These are phyloP conservation scores for Umimayanthus chanpuru DNA, from an alignment of 92 coral and sea anemone species.

Conservation along the genomic window DNA sequence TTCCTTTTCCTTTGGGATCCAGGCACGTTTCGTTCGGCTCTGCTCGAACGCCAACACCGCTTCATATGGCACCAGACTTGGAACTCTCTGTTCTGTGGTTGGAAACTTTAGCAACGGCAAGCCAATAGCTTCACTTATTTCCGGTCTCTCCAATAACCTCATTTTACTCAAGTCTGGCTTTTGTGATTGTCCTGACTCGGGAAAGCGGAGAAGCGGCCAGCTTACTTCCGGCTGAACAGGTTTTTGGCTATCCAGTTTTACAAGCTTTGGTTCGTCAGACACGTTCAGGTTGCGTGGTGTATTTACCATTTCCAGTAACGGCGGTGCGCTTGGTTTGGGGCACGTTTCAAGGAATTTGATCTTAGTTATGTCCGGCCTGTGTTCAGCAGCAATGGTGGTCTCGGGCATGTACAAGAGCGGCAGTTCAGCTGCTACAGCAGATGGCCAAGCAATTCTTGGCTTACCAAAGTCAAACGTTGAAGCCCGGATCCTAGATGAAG, in stretches of 20 bases:
- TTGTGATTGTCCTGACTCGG: slow-evolving; percentile 45
- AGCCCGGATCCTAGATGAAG: not conserved
- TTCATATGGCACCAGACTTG: slow-evolving; percentile 68
- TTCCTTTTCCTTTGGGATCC: slow-evolving; percentile 31
- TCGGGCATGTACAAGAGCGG: slow-evolving; percentile 34
- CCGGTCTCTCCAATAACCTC: slow-evolving; percentile 60
- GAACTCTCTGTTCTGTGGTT: slow-evolving; percentile 38
- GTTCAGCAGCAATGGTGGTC: not conserved
- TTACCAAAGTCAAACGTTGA: not conserved
- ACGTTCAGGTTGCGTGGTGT: not conserved
- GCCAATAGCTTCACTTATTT: slow-evolving; percentile 24
- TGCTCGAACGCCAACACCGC: slow-evolving; percentile 65
- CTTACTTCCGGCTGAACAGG: not conserved
- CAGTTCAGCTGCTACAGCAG: not conserved
- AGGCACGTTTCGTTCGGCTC: slow-evolving; percentile 7
- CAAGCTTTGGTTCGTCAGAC: not conserved
- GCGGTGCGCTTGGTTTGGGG: slow-evolving; percentile 39
- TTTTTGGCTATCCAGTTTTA: not conserved
- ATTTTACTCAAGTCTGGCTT: slow-evolving; percentile 63
- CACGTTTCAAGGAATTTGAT: slow-evolving; percentile 62
- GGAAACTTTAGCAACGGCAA: slow-evolving; percentile 60
- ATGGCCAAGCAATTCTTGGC: slow-evolving; percentile 4
- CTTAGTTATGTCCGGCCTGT: slow-evolving; percentile 65
- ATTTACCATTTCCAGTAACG: slow-evolving; percentile 14
- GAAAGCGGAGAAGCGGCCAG: slow-evolving; percentile 69